Base-by-base conservation (phyloP, 2,113 vertebrate genomes). In the Oophaga pumilio region DNA sequence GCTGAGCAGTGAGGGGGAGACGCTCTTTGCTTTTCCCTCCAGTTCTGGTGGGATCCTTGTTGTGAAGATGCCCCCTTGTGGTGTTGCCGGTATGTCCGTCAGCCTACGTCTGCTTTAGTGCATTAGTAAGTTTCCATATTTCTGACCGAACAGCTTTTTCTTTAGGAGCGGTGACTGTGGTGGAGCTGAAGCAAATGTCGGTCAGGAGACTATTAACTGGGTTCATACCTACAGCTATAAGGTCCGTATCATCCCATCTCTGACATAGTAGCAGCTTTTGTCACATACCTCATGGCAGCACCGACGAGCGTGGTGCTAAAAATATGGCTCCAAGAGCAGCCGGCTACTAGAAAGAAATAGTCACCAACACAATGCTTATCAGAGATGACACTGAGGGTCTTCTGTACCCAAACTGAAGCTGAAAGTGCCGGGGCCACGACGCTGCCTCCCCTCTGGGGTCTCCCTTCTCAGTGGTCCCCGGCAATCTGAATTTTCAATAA, bases 181-280 rank as follows among this genome's bases (percentile, higher is more conserved):
- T 98, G 93, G 98, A 99, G 82, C 90, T 99, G 91, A 97, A 96
- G 74, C 96, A 97, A 91, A 98, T 95, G 91, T 98, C 97, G 0
- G 95, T 98, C 89, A 95, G 98, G 95, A 96, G 96, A 85, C 93
- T 97, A 24, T 89, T 96, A 24, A 96, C 94, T 0, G 98, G 97
- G 17, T 99, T 97, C 97, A 97, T 99, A 96, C 96, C 98, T 0
- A 95, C 96, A 0, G 97, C 96, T 10, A 98, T 99, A 91, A 96
- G 96, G 96, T 96, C 18, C 33, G 33, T 43, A 5, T 43, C 33
- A 43, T 43, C 33, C 33, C 33, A 43, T 43, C 33, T 43, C 33
- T 43, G 33, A 43, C 33, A 43, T 43, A 43, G 33, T 5, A 43
- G 33, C 33, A 43, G 33, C 33, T 5, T 4, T 43, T 43, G 33